These are phyloP conservation scores for Marronus borbonicus DNA, from an alignment of 2,888 invertebrate genomes.

Conservation along the genomic window DNA sequence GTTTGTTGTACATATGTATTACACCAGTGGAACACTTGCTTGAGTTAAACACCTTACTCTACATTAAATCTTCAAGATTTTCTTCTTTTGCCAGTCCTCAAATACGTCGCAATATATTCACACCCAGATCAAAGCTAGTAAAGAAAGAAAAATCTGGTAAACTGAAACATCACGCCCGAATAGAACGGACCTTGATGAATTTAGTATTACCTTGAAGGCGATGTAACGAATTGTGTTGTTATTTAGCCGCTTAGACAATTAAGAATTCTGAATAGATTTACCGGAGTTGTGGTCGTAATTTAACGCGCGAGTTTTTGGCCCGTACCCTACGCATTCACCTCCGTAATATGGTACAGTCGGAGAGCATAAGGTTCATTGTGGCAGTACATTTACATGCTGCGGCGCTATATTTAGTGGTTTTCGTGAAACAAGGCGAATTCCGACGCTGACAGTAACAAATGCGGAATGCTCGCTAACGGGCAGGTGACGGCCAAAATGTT, in stretches of 20 bases:
- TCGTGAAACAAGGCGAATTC: constrained; percentile 52
- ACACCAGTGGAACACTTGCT: not conserved
- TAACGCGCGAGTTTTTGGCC: constrained; percentile 21
- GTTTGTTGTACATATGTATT: too few relatives aligned
- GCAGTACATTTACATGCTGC: constrained; percentile 27
- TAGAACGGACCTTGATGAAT: constrained; percentile 27
- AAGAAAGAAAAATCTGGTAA: not conserved
- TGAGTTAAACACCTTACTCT: not conserved
- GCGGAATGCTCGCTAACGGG: constrained; percentile 54
- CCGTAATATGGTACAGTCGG: too few relatives aligned
- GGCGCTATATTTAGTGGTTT: constrained; percentile 51
- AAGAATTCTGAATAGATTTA: constrained; percentile 35
- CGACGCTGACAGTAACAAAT: constrained; percentile 54
- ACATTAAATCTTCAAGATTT: not conserved
- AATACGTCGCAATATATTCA: not conserved
- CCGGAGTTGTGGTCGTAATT: constrained; percentile 20
- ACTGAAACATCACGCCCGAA: constrained; percentile 13
- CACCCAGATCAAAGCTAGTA: not conserved
- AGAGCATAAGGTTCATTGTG: too few relatives aligned
- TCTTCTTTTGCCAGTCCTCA: not conserved
- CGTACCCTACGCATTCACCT: constrained; percentile 18
- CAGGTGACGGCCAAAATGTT: constrained; percentile 48
- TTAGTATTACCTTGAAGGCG: not conserved
- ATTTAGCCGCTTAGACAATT: constrained; percentile 34
- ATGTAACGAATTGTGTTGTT: constrained; percentile 39